These are phyloP conservation scores for Cyanoderma ruficeps DNA, from an alignment of 2,113 vertebrate species.

Conservation along the genomic window DNA sequence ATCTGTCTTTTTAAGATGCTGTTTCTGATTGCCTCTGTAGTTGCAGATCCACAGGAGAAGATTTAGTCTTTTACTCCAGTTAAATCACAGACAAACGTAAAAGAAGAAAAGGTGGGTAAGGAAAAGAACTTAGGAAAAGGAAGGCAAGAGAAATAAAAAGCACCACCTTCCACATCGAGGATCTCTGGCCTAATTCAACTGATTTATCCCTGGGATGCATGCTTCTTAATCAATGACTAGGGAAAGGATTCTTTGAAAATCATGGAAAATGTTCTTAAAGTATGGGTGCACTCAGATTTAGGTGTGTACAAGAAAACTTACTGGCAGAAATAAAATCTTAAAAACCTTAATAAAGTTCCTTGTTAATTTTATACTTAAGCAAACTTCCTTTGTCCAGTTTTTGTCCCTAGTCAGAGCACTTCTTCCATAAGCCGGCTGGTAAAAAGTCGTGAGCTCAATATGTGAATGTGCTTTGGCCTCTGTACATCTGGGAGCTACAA, in stretches of 20 bases:
- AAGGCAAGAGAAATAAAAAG: background rate
- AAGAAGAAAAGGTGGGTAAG: background rate
- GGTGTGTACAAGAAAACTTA: background rate
- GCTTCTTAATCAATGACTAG: background rate
- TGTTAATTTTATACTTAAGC: background rate
- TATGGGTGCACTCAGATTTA: background rate
- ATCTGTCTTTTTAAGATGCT: background rate
- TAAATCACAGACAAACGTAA: background rate
- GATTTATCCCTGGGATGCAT: background rate
- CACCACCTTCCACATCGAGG: background rate
- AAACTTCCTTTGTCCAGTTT: background rate
- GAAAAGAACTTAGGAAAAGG: background rate
- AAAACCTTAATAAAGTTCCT: background rate
- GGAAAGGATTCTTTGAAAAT: background rate
- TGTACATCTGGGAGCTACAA: background rate
- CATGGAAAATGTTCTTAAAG: background rate
- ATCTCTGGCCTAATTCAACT: background rate
- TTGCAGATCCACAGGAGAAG: background rate
- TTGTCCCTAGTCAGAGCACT: background rate
- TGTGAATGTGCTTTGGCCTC: background rate
- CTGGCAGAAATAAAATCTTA: background rate
- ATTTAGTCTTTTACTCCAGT: background rate
- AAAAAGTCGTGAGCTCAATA: background rate
- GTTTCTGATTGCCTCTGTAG: background rate
- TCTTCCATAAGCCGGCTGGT: background rate